Evolutionary conservation across 2,113 vertebrate genomes (phyloP), one percentile per base, ranked within the genome.

Genomic region (Dryoscopus gambensis): DNA sequence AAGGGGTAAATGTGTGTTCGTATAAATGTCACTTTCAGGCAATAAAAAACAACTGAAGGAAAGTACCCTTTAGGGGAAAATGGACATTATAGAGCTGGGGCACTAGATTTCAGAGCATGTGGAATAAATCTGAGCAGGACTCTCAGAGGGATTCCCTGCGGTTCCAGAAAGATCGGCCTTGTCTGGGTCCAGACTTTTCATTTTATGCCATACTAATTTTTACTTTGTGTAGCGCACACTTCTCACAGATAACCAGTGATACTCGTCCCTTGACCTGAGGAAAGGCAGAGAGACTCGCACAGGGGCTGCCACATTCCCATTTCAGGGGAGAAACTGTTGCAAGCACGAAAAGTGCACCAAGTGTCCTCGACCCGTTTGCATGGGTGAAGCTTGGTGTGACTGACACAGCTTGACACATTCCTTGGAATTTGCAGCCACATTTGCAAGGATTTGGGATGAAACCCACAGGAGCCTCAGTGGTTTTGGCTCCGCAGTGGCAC

Each of bases 331-430:
- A 47, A 70, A 20, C 30, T 7, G 0, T 4, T 39, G 42, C 21
- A 31, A 35, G 59, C 33, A 30, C 35, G 2, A 47, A 9, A 84
- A 53, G 24, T 8, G 5, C 46, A 13, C 30, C 62, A 17, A 17
- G 4, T 2, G 5, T 10, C 62, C 64, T 75, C 9, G 1, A 10
- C 15, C 25, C 7, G 28, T n/a, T 28, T 53, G 21, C 3, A 0
- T 7, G 30, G 25, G 22, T 13, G 50, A 20, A 50, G 22, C 46
- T 81, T 0, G 0, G 8, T 21, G 64, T 27, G 77, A 18, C 55
- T 31, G 55, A 17, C 85, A 46, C 8, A 52, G 53, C 20, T 22
- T 6, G 9, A n/a, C 40, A 52, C 27, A 7, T 55, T 30, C 65
- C 60, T 49, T 10, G 30, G 44, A 71, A 44, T 52, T 3, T 44